phyloP scores from a whole-genome alignment of 2,797 vertebrate species.

The Scolopax bukidnonensis region DNA sequence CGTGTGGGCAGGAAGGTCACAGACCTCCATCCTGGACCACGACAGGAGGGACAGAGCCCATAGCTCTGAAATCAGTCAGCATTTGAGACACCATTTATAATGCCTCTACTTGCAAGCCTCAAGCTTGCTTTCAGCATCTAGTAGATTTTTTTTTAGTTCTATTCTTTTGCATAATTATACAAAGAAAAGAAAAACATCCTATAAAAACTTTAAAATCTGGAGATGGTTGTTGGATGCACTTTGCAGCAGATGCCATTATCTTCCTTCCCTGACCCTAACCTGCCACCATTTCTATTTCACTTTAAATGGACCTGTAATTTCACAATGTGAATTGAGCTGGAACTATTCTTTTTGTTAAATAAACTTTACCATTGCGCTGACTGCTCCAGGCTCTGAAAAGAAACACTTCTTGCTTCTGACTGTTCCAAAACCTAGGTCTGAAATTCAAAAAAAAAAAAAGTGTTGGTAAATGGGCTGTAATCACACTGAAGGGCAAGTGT shows the following conservation, averaged over 20 bases:
- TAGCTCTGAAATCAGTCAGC: neutral
- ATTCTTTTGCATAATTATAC: neutral
- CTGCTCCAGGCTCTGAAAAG: constrained; percentile 62
- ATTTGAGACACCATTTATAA: neutral
- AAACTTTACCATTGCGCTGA: constrained; percentile 74
- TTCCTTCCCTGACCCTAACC: constrained; percentile 66
- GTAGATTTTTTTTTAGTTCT: neutral
- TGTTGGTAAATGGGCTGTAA: constrained; percentile 35
- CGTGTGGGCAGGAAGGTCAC: rapidly evolving
- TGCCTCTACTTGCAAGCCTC: neutral
- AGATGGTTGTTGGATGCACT: neutral
- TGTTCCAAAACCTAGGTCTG: constrained; percentile 49
- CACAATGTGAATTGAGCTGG: constrained; percentile 72
- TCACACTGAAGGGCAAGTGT: constrained; percentile 15
- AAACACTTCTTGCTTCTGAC: constrained; percentile 52
- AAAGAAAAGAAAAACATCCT: neutral
- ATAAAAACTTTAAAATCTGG: neutral
- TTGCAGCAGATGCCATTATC: constrained; percentile 16
- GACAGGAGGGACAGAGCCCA: neutral
- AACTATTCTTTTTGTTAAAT: constrained; percentile 81
- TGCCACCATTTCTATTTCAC: constrained; percentile 60
- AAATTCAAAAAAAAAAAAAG: neutral
- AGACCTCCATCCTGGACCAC: neutral
- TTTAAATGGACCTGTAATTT: constrained; percentile 74
- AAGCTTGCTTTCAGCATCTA: neutral